Percentiles rank a stretch among this genome's conserved stretches.
Evolutionary conservation across 1,140 invertebrate genomes (phyloP).

Genomic region (Drosophila tristis): DNA sequence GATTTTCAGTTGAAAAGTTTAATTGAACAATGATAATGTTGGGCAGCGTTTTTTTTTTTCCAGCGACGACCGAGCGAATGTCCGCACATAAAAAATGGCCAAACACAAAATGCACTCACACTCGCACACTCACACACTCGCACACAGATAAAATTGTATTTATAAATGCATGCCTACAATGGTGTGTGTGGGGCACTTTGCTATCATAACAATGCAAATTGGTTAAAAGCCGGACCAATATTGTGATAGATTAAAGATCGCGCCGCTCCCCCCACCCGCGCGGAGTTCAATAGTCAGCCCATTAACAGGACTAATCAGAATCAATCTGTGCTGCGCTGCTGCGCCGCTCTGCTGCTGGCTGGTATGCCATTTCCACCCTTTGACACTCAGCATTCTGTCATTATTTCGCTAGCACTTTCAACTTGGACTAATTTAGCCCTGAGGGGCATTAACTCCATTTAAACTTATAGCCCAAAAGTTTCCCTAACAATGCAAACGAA

Average conservation of each 20-base stretch:
- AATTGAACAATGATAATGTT: conserved; percentile 82
- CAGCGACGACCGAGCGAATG: conserved; percentile 56
- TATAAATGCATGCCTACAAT: conserved; percentile 26
- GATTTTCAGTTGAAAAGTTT: conserved; percentile 82
- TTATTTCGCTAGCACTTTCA: conserved; percentile 41
- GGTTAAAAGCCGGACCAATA: conserved; percentile 52
- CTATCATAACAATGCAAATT: conserved; percentile 55
- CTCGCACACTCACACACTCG: background rate
- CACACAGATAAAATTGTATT: background rate
- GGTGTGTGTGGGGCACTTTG: conserved; percentile 36
- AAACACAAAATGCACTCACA: conserved; percentile 50
- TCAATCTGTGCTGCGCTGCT: background rate
- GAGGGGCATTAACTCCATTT: conserved; percentile 56
- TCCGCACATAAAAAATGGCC: conserved; percentile 39
- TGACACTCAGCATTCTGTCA: conserved; percentile 49
- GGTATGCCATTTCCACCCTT: conserved; percentile 6
- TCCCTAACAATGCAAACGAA: conserved; percentile 16
- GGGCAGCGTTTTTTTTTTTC: conserved; percentile 37
- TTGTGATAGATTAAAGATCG: conserved; percentile 46
- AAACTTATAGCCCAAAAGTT: conserved; percentile 56
- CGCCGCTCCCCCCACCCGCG: too few species aligned
- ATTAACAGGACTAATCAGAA: conserved; percentile 40
- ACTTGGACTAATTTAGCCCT: conserved; percentile 46
- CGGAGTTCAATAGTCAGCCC: conserved; percentile 14
- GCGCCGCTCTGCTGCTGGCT: background rate